These are phyloP conservation scores for Macroglossus sobrinus DNA, from an alignment of 2,113 vertebrate species.

Conservation along the genomic window DNA sequence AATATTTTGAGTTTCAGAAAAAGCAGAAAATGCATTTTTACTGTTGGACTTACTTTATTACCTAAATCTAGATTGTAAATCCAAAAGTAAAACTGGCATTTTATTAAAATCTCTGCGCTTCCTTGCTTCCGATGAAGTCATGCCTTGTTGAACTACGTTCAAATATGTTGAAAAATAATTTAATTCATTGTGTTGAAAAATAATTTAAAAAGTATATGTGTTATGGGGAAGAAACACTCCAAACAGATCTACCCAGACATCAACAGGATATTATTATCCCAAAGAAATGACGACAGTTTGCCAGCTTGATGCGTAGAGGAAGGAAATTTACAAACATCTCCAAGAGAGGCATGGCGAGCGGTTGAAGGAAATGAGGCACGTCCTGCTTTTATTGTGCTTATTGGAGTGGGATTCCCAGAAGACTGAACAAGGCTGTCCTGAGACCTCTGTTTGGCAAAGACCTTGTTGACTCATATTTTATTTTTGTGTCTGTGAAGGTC, in stretches of 20 bases:
- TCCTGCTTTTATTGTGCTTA: conserved; percentile 85
- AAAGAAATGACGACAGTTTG: conserved; percentile 81
- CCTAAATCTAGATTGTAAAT: conserved; percentile 36
- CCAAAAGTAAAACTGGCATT: conserved; percentile 20
- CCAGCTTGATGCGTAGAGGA: conserved; percentile 80
- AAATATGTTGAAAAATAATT: conserved; percentile 36
- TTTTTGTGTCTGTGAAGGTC: conserved; percentile 74
- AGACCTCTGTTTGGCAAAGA: conserved; percentile 80
- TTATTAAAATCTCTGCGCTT: conserved; percentile 10
- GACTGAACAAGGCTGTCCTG: conserved; percentile 67
- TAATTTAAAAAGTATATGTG: conserved; percentile 48
- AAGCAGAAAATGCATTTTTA: conserved; percentile 10
- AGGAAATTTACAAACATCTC: conserved; percentile 84
- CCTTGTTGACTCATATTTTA: conserved; percentile 78
- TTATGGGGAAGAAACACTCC: conserved; percentile 61
- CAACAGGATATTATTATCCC: conserved; percentile 84
- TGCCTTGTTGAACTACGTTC: neutral
- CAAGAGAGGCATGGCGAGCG: conserved; percentile 73
- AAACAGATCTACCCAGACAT: conserved; percentile 67
- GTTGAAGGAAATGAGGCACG: conserved; percentile 85
- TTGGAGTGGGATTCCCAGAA: conserved; percentile 77
- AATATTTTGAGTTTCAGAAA: conserved; percentile 48
- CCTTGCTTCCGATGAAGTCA: neutral
- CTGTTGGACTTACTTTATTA: conserved; percentile 34
- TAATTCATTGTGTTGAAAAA: conserved; percentile 39